Evolutionary conservation across 2,888 invertebrate genomes (phyloP), one percentile per base, ranked within the genome.

Genomic region (Eugnorisma glareosa): DNA sequence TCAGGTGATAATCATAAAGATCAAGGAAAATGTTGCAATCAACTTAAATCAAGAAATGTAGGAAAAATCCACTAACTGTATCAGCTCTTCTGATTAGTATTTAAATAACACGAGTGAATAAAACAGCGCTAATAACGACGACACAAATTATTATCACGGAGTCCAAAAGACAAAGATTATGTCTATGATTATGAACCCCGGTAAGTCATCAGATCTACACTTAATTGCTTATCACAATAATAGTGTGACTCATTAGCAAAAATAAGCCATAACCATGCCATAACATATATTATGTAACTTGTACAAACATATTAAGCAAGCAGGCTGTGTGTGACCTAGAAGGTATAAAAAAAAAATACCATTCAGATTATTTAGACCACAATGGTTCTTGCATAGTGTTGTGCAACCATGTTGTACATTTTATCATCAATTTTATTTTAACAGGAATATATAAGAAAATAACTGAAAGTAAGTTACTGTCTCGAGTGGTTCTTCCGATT

Each of bases 181-280:
- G 1, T 40, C 40, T n/a, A n/a, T n/a, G n/a, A n/a, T n/a, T n/a
- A n/a, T n/a, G n/a, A n/a, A n/a, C n/a, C n/a, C n/a, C n/a, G n/a
- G n/a, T 15, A 37, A 48, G 7, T 59, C 11, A n/a, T 21, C 21
- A 57, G 57, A 21, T 24, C 1, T 24, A 7, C 45, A 66, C 54
- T 45, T 31, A 69, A 74, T 35, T n/a, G 7, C 24, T 35, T 74
- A 66, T n/a, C 18, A n/a, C 7, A 28, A 35, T 24, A 18, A 57
- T 31, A n/a, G 8, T 8, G 4, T 76, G 45, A 67, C 11, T 76
- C n/a, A 75, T 67, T 76, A 7, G 3, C 35, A 21, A 48, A 72
- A 73, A n/a, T 48, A 24, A 13, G 5, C 7, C 28, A 67, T n/a
- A n/a, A n/a, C n/a, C n/a, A n/a, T n/a, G n/a, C n/a, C n/a, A 18